These are phyloP conservation scores for Heteromormyrus szaboi DNA, from an alignment of 2,797 vertebrate species.

Conservation along the genomic window DNA sequence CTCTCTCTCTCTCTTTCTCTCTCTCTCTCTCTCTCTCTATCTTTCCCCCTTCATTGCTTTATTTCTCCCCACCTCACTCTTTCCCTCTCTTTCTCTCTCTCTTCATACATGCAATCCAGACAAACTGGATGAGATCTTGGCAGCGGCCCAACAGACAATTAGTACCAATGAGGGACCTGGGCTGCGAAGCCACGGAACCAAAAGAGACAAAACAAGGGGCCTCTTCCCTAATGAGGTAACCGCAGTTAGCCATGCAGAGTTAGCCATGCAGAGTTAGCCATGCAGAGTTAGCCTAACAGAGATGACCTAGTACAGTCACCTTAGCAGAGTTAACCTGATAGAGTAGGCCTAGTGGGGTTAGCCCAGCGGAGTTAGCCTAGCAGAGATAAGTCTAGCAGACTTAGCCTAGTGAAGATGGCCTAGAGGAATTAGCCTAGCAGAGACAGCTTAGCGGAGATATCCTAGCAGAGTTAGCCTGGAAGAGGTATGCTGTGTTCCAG, in stretches of 20 bases:
- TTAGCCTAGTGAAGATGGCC: not conserved
- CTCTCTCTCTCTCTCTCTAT: not conserved
- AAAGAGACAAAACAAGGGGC: conserved; percentile 53
- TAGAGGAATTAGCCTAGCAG: not conserved
- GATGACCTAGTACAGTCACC: not conserved
- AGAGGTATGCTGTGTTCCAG: no score
- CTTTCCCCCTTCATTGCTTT: not conserved
- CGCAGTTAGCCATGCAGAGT: not conserved
- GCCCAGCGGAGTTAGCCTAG: not conserved
- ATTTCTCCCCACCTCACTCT: not conserved
- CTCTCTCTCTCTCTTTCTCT: not conserved
- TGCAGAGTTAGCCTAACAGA: not conserved
- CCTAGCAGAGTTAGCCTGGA: not conserved
- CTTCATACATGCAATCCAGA: conserved; percentile 51
- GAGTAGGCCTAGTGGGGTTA: not conserved
- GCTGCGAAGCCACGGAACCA: conserved; percentile 68
- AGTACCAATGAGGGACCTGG: conserved; percentile 77
- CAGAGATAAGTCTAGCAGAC: not conserved
- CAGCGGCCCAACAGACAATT: conserved; percentile 89
- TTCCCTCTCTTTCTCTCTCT: conserved; percentile 25
- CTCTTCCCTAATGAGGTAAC: conserved; percentile 66
- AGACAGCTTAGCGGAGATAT: not conserved
- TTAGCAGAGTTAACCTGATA: not conserved
- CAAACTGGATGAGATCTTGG: conserved; percentile 90
- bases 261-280: not conserved